These are phyloP conservation scores for Dunckerocampus dactyliophorus DNA, from an alignment of 2,113 vertebrate species.

Conservation along the genomic window DNA sequence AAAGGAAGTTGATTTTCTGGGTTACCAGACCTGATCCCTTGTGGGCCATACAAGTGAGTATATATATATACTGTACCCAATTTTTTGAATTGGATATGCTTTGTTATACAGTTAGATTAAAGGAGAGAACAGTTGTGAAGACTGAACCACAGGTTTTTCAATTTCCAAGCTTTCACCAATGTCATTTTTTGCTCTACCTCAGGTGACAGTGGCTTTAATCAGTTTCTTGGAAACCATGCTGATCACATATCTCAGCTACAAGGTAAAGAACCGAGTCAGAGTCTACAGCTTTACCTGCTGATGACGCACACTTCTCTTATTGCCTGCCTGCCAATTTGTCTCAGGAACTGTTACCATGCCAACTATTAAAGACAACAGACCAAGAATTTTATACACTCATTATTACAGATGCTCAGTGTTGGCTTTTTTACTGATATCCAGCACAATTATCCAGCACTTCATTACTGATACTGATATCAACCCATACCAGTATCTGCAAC, in stretches of 20 bases:
- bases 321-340: not conserved
- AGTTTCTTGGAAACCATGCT: slow-evolving; percentile 98
- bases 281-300: not conserved
- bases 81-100: not conserved
- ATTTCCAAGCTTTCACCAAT: slow-evolving; percentile 17
- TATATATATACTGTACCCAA: not conserved
- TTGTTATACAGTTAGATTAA: slow-evolving; percentile 17
- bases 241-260: slow-evolving; percentile 98
- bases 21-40: slow-evolving; percentile 83
- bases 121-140: slow-evolving; percentile 1
- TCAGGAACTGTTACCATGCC: not conserved
- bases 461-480: too few relatives aligned
- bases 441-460: too few relatives aligned
- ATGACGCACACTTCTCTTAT: slow-evolving; percentile 1
- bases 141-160: slow-evolving; percentile 13
- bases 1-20: slow-evolving; percentile 77
- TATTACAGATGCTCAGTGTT: not conserved
- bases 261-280: slow-evolving; percentile 72
- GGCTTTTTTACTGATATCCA: too few relatives aligned
- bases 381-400: not conserved
- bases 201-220: slow-evolving; percentile 94
- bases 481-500: too few relatives aligned
- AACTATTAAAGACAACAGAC: not conserved
- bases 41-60: slow-evolving; percentile 92
- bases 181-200: slow-evolving; percentile 24